Base-by-base conservation (phyloP, 2,888 invertebrate genomes). In the Drosophila anceps region DNA sequence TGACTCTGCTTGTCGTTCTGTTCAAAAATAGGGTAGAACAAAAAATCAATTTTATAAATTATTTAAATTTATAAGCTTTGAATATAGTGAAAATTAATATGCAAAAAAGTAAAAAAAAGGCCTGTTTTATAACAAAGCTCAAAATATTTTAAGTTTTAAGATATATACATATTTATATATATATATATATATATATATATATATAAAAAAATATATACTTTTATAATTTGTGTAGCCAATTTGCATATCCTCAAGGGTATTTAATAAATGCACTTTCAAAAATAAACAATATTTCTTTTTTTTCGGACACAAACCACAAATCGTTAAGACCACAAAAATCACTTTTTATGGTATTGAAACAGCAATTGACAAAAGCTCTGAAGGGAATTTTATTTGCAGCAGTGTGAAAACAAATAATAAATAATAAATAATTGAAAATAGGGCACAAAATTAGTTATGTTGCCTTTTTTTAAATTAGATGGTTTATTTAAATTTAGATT, bases 291-390 rank as follows among this genome's bases (percentile, higher is more conserved):
- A 39, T 6, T n/a, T 39, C n/a, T 2, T 37, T 54, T 10, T 54
- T 24, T 15, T 0, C 6, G 37, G 61, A 39, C 59, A 27, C 27
- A 59, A 46, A 67, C 8, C 9, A 46, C 12, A 59, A 59, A 69
- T 59, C 18, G 39, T 29, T 29, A 24, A 20, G 13, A 9, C 54
- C 54, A 10, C 54, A 39, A 10, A 53, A 53, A 37, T 53, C 35
- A 37, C 13, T 13, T 24, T 43, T 15, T 37, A 24, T 64, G 43
- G 12, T 4, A 35, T 31, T 51, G 15, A 12, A 41, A 20, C 10
- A 48, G n/a, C 20, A 54, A 15, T 24, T 60, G 41, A 41, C 7
- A 41, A 60, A 24, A 48, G 33, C 29, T 27, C 18, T 15, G 9
- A 33, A n/a, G 20, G 7, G 5, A 48, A 54, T 48, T 60, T 18